phyloP scores from a whole-genome alignment of 1,140 invertebrate species.

The Frieseomelitta varia region DNA sequence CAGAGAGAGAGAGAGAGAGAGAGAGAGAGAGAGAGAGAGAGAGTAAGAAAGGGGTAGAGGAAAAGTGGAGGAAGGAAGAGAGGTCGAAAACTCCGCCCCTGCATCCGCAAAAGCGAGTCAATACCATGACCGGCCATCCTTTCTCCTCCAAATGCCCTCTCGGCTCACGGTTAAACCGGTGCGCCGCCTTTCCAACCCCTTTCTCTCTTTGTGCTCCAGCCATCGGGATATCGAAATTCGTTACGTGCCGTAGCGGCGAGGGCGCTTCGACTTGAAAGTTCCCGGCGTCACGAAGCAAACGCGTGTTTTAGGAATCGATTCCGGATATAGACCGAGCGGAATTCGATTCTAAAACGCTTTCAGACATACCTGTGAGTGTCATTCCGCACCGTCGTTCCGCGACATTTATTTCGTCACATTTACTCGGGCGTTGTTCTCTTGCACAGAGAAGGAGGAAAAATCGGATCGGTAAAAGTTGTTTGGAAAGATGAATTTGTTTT shows the following conservation, averaged over 20 bases:
- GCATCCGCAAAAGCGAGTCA: conserved; percentile 78
- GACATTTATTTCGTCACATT: background rate
- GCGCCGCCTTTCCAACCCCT: conserved; percentile 53
- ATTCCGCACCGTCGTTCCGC: background rate
- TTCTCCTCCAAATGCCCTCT: conserved; percentile 41
- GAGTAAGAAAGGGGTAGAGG: background rate
- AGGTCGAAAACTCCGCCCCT: conserved; percentile 80
- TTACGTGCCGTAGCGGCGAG: conserved; percentile 56
- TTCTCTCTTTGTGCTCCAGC: conserved; percentile 21
- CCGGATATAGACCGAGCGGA: background rate
- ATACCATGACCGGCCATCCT: conserved; percentile 74
- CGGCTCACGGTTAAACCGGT: conserved; percentile 34
- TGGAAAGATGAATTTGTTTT: background rate
- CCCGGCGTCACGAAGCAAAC: conserved; percentile 43
- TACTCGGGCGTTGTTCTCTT: background rate
- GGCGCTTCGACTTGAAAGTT: conserved; percentile 30
- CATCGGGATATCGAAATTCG: conserved; percentile 68
- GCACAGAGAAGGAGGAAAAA: background rate
- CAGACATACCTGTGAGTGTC: background rate
- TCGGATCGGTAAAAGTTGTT: background rate
- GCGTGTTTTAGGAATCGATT: conserved; percentile 31
- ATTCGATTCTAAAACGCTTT: conserved; percentile 18
- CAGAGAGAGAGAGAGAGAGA: background rate
- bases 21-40: background rate
- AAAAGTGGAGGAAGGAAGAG: conserved; percentile 41